Evolutionary conservation across 2,113 vertebrate genomes (phyloP).

Genomic region (Indicator indicator): DNA sequence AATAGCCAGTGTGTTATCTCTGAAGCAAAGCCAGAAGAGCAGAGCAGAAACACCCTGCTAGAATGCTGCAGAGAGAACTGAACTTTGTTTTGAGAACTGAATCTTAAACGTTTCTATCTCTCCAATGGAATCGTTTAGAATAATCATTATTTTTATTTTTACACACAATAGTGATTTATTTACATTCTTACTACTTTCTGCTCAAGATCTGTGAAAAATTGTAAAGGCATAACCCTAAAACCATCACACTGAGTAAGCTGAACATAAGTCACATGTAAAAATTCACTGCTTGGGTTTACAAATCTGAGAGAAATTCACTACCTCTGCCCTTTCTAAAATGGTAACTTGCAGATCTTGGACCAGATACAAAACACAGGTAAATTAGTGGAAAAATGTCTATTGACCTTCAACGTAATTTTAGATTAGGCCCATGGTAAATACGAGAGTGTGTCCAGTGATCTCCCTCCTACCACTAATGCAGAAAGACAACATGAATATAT

Average conservation of each 20-base stretch:
- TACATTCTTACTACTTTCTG: too few relatives aligned
- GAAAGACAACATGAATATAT: not conserved
- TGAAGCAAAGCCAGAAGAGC: too few relatives aligned
- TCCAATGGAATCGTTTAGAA: too few relatives aligned
- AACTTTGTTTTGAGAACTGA: too few relatives aligned
- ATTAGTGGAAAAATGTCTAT: not conserved
- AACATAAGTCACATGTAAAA: not conserved
- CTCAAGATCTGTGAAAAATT: too few relatives aligned
- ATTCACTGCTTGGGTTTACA: not conserved
- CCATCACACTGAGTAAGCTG: not conserved
- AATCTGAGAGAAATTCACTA: conserved; percentile 1
- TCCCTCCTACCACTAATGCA: conserved; percentile 6
- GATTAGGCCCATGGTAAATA: not conserved
- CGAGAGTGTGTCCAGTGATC: not conserved
- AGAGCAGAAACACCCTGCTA: too few relatives aligned
- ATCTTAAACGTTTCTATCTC: too few relatives aligned
- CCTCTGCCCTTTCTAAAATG: not conserved
- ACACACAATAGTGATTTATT: too few relatives aligned
- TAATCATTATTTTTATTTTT: too few relatives aligned
- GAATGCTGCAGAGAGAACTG: too few relatives aligned
- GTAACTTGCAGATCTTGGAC: not conserved
- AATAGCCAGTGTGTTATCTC: too few relatives aligned
- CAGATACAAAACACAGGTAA: not conserved
- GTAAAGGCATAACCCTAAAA: too few relatives aligned
- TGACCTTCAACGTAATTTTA: conserved; percentile 20